Conservation (phyloP, 2,113 vertebrate species). For the Phaethon lepturus region DNA sequence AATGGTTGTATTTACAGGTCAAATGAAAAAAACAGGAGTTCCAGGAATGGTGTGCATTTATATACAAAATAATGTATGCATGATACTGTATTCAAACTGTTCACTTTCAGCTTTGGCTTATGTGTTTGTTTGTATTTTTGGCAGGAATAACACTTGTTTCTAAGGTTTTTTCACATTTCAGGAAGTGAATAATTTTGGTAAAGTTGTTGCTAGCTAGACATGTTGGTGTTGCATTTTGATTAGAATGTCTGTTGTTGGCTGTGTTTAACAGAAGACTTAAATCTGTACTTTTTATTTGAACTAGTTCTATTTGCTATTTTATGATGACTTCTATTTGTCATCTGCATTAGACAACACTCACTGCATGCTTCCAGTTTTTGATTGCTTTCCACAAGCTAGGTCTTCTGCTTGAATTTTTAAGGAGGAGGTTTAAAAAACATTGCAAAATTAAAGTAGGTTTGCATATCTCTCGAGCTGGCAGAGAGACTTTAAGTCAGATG, state of each 20-base stretch:
- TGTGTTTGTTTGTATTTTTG: conserved; percentile 39
- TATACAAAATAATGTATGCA: background rate
- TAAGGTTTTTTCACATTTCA: background rate
- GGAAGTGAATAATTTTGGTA: background rate
- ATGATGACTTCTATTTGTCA: background rate
- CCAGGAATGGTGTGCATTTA: background rate
- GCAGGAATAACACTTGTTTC: conserved; percentile 16
- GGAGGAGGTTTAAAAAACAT: background rate
- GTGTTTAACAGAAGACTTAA: background rate
- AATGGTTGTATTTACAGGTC: background rate
- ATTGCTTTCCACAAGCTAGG: background rate
- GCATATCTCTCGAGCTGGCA: background rate
- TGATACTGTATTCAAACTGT: background rate
- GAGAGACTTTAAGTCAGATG: background rate
- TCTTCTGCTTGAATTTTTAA: background rate
- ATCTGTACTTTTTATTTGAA: background rate
- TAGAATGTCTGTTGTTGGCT: background rate
- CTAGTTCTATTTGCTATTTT: background rate
- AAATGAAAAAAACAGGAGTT: background rate
- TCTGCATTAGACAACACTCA: background rate
- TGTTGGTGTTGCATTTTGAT: background rate
- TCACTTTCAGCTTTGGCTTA: background rate
- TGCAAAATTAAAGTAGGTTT: background rate
- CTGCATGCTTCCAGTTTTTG: background rate
- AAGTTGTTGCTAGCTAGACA: background rate